phyloP scores from a whole-genome alignment of 2,888 invertebrate genomes.

The Parthenolecanium corni region DNA sequence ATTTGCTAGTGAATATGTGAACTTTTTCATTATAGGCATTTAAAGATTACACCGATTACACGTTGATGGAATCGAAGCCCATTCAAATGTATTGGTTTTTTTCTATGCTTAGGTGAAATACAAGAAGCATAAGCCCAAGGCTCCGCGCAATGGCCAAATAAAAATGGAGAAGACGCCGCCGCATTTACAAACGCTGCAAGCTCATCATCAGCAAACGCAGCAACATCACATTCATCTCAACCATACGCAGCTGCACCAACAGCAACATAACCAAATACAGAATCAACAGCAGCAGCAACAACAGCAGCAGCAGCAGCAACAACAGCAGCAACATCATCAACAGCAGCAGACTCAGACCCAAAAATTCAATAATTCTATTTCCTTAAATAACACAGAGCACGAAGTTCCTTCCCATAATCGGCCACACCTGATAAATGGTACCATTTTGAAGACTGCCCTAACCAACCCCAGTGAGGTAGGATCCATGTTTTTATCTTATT shows the following conservation, averaged over 20 bases:
- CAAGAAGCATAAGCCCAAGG: conserved; percentile 83
- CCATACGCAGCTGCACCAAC: conserved; percentile 15
- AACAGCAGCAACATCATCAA: conserved; percentile 11
- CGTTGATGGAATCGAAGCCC: no score
- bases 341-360: conserved; percentile 1
- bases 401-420: conserved; percentile 44
- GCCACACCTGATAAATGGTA: conserved; percentile 76
- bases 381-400: conserved; percentile 36
- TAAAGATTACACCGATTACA: no score
- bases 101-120: conserved; percentile 63
- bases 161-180: conserved; percentile 38
- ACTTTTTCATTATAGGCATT: no score
- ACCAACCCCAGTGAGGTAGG: conserved; percentile 80
- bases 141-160: conserved; percentile 44
- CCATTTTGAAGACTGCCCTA: conserved; percentile 85
- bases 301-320: conserved; percentile 7
- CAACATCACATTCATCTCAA: conserved; percentile 14
- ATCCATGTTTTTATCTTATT: background rate
- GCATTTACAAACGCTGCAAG: conserved; percentile 19
- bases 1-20: no score
- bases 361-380: conserved; percentile 2
- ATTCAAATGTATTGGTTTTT: no score
- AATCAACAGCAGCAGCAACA: conserved; percentile 5
- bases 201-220: conserved; percentile 18
- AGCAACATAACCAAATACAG: conserved; percentile 30